These are phyloP conservation scores for Turritopsis rubra DNA, from an alignment of 30 jellyfish, hydroid and myxozoan species.

Conservation along the genomic window DNA sequence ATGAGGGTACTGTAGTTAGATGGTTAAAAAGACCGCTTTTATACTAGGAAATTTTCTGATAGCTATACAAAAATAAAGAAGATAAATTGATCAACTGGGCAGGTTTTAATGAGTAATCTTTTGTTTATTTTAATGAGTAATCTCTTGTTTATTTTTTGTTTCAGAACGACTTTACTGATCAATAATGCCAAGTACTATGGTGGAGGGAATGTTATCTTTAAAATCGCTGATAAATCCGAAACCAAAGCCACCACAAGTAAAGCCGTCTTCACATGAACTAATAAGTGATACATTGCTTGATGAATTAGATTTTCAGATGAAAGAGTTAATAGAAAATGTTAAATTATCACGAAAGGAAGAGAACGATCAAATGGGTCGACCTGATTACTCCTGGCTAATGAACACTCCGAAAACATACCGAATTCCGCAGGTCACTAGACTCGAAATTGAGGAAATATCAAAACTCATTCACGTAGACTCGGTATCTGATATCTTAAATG, in stretches of 20 bases:
- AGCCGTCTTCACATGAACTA: conserved; percentile 3
- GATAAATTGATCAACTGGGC: too few relatives aligned
- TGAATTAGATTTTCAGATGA: conserved; percentile 11
- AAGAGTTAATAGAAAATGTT: background rate
- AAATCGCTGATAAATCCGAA: background rate
- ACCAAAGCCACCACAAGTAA: background rate
- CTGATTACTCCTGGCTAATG: conserved; percentile 24
- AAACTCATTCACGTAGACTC: conserved; percentile 4
- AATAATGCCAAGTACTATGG: background rate
- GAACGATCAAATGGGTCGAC: background rate
- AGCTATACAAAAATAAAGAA: too few relatives aligned
- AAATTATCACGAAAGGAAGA: background rate
- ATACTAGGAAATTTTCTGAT: too few relatives aligned
- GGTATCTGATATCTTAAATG: background rate
- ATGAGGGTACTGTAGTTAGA: too few relatives aligned
- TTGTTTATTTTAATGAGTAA: too few relatives aligned
- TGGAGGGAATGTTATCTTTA: conserved; percentile 3
- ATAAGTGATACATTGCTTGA: conserved; percentile 2
- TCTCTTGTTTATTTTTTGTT: too few relatives aligned
- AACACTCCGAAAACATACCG: conserved; percentile 8
- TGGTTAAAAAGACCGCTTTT: too few relatives aligned
- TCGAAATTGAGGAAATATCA: conserved; percentile 22
- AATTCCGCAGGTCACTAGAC: conserved; percentile 3
- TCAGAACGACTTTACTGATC: background rate
- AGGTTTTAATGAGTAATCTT: too few relatives aligned